phyloP scores from a whole-genome alignment of 2,888 invertebrate species.

The Volucella inflata region DNA sequence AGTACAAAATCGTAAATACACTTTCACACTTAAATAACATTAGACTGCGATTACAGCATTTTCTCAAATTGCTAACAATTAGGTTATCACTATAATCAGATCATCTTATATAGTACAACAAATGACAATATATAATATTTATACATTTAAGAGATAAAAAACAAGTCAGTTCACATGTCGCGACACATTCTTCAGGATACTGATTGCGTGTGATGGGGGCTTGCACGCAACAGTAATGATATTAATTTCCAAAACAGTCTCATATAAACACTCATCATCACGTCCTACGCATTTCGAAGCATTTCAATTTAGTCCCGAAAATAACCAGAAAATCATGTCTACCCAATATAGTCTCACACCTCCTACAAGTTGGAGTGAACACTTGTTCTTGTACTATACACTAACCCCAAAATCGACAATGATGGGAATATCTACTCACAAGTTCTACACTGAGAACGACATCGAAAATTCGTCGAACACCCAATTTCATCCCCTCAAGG shows the following conservation, averaged over 20 bases:
- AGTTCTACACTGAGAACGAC: constrained; percentile 33
- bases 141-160: background rate
- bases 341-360: constrained; percentile 33
- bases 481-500: background rate
- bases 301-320: constrained; percentile 60
- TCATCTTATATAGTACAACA: constrained; percentile 28
- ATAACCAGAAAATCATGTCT: constrained; percentile 63
- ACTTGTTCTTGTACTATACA: background rate
- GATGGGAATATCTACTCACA: constrained; percentile 12
- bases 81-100: constrained; percentile 55
- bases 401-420: background rate
- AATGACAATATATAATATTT: constrained; percentile 39
- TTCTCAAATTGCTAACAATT: constrained; percentile 44
- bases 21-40: background rate
- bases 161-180: constrained; percentile 32
- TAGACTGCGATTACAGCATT: constrained; percentile 37
- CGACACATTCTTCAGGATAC: constrained; percentile 1
- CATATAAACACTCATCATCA: constrained; percentile 52
- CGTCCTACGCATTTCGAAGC: constrained; percentile 60
- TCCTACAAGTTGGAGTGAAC: background rate
- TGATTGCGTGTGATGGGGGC: background rate
- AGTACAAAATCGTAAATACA: no score
- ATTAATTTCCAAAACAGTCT: constrained; percentile 54
- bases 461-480: constrained; percentile 58
- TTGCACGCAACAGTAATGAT: constrained; percentile 55